Percentiles rank a stretch among this genome's conserved stretches.
Evolutionary conservation across 2,888 invertebrate species (phyloP).

Genomic region (Drosophila maculinotata): DNA sequence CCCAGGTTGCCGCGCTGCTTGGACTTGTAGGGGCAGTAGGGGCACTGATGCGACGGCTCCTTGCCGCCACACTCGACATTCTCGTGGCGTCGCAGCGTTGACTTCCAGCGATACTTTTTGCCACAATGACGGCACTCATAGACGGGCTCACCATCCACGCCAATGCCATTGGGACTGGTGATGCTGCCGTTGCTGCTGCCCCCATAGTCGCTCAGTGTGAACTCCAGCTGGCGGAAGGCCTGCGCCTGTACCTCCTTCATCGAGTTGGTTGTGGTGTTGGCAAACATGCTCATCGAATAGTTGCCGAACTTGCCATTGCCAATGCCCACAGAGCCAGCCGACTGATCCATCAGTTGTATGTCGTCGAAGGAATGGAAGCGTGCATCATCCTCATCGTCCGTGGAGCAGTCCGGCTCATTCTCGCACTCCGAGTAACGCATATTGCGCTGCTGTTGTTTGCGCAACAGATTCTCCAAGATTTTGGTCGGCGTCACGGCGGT

Average conservation of each 20-base stretch:
- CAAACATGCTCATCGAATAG: constrained; percentile 49
- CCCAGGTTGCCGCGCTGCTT: constrained; percentile 93
- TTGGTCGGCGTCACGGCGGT: constrained; percentile 61
- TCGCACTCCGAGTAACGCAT: constrained; percentile 72
- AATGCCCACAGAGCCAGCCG: constrained; percentile 21
- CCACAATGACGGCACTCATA: constrained; percentile 94
- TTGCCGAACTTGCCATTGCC: constrained; percentile 52
- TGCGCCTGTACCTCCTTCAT: constrained; percentile 79
- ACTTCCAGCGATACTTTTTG: constrained; percentile 94
- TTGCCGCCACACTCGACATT: constrained; percentile 94
- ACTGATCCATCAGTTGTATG: constrained; percentile 84
- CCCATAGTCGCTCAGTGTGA: constrained; percentile 80
- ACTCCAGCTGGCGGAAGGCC: constrained; percentile 82
- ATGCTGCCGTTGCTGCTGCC: constrained; percentile 70
- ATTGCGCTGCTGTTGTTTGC: constrained; percentile 72
- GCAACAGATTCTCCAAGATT: constrained; percentile 77
- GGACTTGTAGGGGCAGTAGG: constrained; percentile 91
- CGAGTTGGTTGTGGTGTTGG: constrained; percentile 46
- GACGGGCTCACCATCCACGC: constrained; percentile 78
- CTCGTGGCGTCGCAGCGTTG: constrained; percentile 92
- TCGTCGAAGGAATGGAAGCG: constrained; percentile 84
- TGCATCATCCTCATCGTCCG: constrained; percentile 83
- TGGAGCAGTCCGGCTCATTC: constrained; percentile 70
- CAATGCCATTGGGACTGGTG: constrained; percentile 88
- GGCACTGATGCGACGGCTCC: constrained; percentile 92